Base-by-base conservation (phyloP, 2,888 invertebrate genomes). In the Hypomecis punctinalis region DNA sequence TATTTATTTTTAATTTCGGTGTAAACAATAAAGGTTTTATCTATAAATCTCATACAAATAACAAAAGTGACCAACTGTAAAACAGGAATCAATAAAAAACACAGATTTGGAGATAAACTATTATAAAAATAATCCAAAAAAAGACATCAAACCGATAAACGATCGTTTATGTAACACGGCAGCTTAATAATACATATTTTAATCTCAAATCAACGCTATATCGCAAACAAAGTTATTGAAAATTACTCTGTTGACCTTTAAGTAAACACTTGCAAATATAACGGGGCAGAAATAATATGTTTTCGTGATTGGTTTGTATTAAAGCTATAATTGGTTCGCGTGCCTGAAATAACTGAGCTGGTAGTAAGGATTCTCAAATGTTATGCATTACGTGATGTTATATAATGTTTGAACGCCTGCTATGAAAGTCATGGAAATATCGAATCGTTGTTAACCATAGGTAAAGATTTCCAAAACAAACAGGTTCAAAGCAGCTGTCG, bases 211-310 rank as follows among this genome's bases (percentile, higher is more conserved):
- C n/a, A 9, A 23, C 58, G 7, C 42, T 59, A 55, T 54, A 52
- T 42, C 47, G 53, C 40, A 10, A 40, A 49, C 51, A 51, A 64
- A 71, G 58, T 71, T 68, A 71, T 71, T 68, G 54, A 69, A 69
- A 69, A 68, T 68, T 49, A 56, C 61, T 59, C 40, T 58, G 63
- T 47, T 52, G 58, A 64, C 66, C 68, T 68, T 66, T 69, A 58
- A 61, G 23, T 56, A 61, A 61, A 67, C 61, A 58, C 62, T 56
- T 60, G 62, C 62, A 58, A 49, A 58, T 58, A 69, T 69, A 65
- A 66, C 63, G 51, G 48, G 55, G 39, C 59, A 52, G 40, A 47
- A 63, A 56, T 60, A 62, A 64, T 45, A 42, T 61, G 63, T 61
- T 67, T 54, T 66, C 49, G 55, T 69, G 60, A 61, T 56, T 63